Base-by-base conservation (phyloP, 2,888 invertebrate species). In the Deilephila porcellus region DNA sequence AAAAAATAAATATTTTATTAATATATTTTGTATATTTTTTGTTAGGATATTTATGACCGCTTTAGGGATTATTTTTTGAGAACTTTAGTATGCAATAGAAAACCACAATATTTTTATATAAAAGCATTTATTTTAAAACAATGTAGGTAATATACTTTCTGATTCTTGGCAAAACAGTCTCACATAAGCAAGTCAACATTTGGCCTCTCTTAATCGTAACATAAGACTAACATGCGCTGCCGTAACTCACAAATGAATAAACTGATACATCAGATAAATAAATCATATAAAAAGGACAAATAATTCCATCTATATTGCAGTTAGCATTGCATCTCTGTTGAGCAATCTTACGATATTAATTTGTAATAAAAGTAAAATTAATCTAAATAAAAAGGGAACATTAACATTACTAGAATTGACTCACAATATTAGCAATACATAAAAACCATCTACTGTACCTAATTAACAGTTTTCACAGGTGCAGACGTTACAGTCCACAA, bases 161-260 rank as follows among this genome's bases (percentile, higher is more conserved):
- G 93, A 94, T 94, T 94, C 94, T 94, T 94, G 94, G 94, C 94
- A 94, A 94, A 94, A 94, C 94, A 94, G 94, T 94, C 94, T 94
- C 94, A 94, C 94, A 91, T 93, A 93, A 94, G 94, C 94, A 94
- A 94, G 94, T 94, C 94, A 93, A 94, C 94, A 94, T 94, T 94
- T 94, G 94, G 94, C 94, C 94, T 94, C 92, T 93, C 93, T 92
- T 94, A 93, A 90, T 88, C 93, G 92, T 93, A 89, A 93, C 91
- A 90, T 92, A 94, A 90, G 90, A 90, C 90, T 93, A 94, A 93
- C 93, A 94, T 94, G 93, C 93, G 93, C 93, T 94, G 94, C 94
- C 94, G 89, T 92, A 88, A 92, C 92, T 94, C 93, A 92, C 92
- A 93, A 93, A 91, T 86, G 85, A 91, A 92, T 88, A 88, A 91